Percentiles rank a stretch among this genome's conserved stretches.
phyloP scores from a whole-genome alignment of 2,888 invertebrate genomes.

The Pseudoips prasinana region DNA sequence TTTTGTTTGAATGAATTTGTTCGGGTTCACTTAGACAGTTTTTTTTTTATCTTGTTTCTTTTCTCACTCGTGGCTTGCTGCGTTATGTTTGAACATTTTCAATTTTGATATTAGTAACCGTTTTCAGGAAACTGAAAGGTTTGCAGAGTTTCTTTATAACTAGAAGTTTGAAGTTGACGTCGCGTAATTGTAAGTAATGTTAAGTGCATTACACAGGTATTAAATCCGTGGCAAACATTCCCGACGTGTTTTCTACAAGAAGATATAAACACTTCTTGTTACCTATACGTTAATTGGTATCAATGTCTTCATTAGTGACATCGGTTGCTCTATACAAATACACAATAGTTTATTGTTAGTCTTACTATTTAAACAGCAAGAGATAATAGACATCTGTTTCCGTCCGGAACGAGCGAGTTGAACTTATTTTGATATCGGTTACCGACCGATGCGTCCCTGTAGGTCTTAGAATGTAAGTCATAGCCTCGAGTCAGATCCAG shows the following conservation, averaged over 20 bases:
- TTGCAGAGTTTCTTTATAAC: conserved; percentile 18
- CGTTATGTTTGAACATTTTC: too few relatives aligned
- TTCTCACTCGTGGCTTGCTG: too few relatives aligned
- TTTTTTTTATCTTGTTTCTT: conserved; percentile 13
- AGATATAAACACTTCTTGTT: conserved; percentile 9
- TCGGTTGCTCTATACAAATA: conserved; percentile 11
- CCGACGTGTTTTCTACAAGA: conserved; percentile 20
- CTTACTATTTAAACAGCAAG: conserved; percentile 27
- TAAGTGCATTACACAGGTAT: conserved; percentile 28
- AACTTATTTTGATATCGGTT: conserved; percentile 24
- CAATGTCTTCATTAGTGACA: conserved; percentile 17
- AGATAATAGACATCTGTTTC: conserved; percentile 29
- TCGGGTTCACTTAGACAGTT: conserved; percentile 32
- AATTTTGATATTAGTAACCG: too few relatives aligned
- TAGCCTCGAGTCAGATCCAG: conserved; percentile 12
- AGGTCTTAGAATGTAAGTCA: conserved; percentile 23
- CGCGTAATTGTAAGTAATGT: conserved; percentile 27
- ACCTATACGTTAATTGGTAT: conserved; percentile 20
- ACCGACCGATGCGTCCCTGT: conserved; percentile 20
- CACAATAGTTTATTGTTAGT: conserved; percentile 24
- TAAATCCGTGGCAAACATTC: conserved; percentile 19
- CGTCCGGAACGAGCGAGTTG: conserved; percentile 16
- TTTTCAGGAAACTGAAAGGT: conserved; percentile 22
- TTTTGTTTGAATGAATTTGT: conserved; percentile 52
- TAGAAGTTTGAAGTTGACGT: conserved; percentile 23